Evolutionary conservation across 2,797 vertebrate genomes (phyloP), one percentile per base, ranked within the genome.

Genomic region (Hybognathus amarus): DNA sequence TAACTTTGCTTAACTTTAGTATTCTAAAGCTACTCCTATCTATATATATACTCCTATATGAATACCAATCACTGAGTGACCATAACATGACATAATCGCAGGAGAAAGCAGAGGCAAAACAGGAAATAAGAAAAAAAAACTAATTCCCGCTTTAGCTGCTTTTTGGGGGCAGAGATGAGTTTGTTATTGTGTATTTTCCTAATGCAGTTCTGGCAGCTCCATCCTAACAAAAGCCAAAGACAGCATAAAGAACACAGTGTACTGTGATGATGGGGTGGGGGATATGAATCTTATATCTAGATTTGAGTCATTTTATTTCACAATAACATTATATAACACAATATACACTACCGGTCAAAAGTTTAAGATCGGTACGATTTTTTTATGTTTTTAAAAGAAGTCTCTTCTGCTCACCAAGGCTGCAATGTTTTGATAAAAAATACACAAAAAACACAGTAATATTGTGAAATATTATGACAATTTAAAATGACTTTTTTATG

Each of bases 31-130:
- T 40, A 36, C n/a, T 50, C 11, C 12, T 66, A 7, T 45, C 38
- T 22, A 67, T 36, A 36, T 36, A 36, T 36, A 36, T 36, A 36
- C n/a, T n/a, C n/a, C n/a, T n/a, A n/a, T n/a, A n/a, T 79, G 30
- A 68, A 79, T 68, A 54, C 33, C 79, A 80, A 71, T 80, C 15
- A 69, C 64, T 38, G 66, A 69, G n/a, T 36, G 33, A 7, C 64
- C 78, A 69, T 40, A 38, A 40, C 30, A 40, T 79, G n/a, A 38
- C 47, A 79, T 79, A 54, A 66, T 79, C 22, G 13, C 17, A 33
- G 36, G 17, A 20, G 22, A 79, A 79, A 56, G 63, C 30, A 68
- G 22, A 59, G 30, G 17, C 36, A 80, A 59, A 69, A 80, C 17
- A 30, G 50, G 36, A 59, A 70, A 69, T 67, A 33, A 22, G 18